phyloP scores from a whole-genome alignment of 2,797 vertebrate species.

The Acipenser ruthenus region DNA sequence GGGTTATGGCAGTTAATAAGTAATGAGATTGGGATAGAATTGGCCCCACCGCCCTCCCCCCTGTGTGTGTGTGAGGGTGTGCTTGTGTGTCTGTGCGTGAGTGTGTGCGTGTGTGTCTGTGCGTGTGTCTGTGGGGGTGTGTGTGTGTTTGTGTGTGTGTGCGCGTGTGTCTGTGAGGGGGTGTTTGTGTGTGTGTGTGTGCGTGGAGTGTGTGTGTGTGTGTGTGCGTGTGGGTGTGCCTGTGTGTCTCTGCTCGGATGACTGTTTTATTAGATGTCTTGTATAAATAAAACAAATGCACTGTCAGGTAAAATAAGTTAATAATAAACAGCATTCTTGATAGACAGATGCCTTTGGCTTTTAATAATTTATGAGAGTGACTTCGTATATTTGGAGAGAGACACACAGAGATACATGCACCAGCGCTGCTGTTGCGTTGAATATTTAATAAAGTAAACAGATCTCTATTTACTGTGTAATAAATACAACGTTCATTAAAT shows the following conservation, averaged over 20 bases:
- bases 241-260: background rate
- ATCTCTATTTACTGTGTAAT: conserved; percentile 3
- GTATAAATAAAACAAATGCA: conserved; percentile 28
- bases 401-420: conserved; percentile 21
- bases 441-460: conserved; percentile 21
- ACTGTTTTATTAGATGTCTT: conserved; percentile 30
- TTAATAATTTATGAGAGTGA: conserved; percentile 34
- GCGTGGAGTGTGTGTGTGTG: too few species aligned
- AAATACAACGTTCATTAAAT: conserved; percentile 1
- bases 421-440: background rate
- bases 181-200: too few species aligned
- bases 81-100: too few species aligned
- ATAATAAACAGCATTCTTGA: conserved; percentile 47
- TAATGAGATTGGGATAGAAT: background rate
- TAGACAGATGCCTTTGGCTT: conserved; percentile 41
- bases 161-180: too few species aligned
- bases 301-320: conserved; percentile 36
- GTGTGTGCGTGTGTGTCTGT: too few species aligned
- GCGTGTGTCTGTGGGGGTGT: too few species aligned
- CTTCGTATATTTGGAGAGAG: conserved; percentile 28
- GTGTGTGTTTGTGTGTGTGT: too few species aligned
- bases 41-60: too few species aligned
- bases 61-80: background rate
- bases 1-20: background rate
- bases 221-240: too few species aligned